Base-by-base conservation (phyloP, 2,888 invertebrate genomes). In the Tetragonula carbonaria region DNA sequence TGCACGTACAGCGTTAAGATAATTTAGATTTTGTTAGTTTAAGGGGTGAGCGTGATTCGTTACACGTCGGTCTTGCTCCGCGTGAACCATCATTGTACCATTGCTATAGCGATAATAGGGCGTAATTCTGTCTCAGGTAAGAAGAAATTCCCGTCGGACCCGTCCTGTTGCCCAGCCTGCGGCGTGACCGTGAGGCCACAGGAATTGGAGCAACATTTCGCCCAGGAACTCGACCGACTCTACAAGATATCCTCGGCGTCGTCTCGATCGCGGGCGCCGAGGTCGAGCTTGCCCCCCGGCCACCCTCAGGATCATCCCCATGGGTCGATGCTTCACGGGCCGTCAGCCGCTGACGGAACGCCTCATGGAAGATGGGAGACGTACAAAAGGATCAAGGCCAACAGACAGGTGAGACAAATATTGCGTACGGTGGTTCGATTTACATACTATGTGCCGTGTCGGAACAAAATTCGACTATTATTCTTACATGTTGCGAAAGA, bases 121-220 rank as follows among this genome's bases (percentile, higher is more conserved):
- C 21, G 21, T 4, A 33, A 33, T 45, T 45, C 1, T 78, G 66
- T 91, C 91, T 21, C 85, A 94, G 94, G 94, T 78, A 94, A 94
- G 87, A 94, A 94, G 90, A 94, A 94, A 82, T 94, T 94, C 80
- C 91, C 93, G 28, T 92, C 95, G 13, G 97, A 97, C 91, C 96
- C 97, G 21, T 96, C 96, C n/a, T 97, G 96, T 93, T 99, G 99
- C 94, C 98, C 99, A 0, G 97, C 98, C 1, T 99, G 99, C 94
- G 97, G 98, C 86, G 96, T 97, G 84, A 98, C 98, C 4, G 96
- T 99, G 66, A 95, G 98, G 71, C 96, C 97, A 2, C 96, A 97
- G 2, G 98, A 98, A 94, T 95, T 98, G n/a, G 97, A 98, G 89
- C 95, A 96, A 50, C 99, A 98, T 95, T 96, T 98, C 87, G 95